phyloP scores from a whole-genome alignment of 2,888 invertebrate genomes.

The Atrina japonica region DNA sequence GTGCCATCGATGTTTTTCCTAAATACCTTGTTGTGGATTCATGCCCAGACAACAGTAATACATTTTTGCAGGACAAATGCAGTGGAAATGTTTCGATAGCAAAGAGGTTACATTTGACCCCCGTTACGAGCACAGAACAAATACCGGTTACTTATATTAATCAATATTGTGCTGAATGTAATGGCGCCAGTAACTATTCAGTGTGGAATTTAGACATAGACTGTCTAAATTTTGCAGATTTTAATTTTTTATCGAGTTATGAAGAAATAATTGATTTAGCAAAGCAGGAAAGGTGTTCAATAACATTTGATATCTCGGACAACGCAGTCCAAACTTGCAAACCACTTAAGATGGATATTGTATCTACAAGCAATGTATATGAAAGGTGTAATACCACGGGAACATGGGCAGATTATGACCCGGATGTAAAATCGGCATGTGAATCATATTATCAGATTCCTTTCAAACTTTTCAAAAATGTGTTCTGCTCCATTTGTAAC shows the following conservation, averaged over 20 bases:
- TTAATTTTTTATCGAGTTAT: conserved; percentile 11
- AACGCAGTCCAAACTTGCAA: too few species aligned
- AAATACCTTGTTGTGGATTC: not conserved
- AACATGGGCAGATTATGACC: too few species aligned
- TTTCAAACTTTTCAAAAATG: too few species aligned
- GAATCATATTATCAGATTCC: too few species aligned
- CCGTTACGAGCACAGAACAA: not conserved
- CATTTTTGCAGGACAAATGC: not conserved
- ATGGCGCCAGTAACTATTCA: not conserved
- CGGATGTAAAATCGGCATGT: too few species aligned
- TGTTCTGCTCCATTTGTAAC: too few species aligned
- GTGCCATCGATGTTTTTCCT: too few species aligned
- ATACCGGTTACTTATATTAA: not conserved
- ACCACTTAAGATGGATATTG: too few species aligned
- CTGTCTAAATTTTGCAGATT: conserved; percentile 10
- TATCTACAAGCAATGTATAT: too few species aligned
- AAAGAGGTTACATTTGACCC: not conserved
- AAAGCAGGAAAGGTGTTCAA: not conserved
- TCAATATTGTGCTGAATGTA: conserved; percentile 8
- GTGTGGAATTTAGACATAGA: not conserved
- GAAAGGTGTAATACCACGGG: too few species aligned
- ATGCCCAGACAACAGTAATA: not conserved
- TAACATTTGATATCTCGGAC: not conserved
- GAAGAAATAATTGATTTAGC: conserved; percentile 3
- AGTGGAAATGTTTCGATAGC: not conserved